phyloP scores from a whole-genome alignment of 2,888 invertebrate species.

The Drosophila monieri region DNA sequence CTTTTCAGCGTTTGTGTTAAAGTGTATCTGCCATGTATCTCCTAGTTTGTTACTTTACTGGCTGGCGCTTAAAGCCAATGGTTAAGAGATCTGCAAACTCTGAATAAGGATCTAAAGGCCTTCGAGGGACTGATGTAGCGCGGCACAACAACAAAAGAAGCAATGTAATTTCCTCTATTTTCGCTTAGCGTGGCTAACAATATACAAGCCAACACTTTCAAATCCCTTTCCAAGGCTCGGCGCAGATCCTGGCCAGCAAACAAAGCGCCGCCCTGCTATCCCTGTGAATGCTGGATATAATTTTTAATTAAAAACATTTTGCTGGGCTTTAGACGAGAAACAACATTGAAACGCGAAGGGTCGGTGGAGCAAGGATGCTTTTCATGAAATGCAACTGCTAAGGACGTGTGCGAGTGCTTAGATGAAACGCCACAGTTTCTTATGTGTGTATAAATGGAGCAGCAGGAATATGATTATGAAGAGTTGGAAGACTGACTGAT shows the following conservation, averaged over 20 bases:
- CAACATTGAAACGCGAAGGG: neutral
- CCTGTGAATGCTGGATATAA: slow-evolving; percentile 63
- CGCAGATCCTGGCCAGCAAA: neutral
- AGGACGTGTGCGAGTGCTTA: slow-evolving; percentile 58
- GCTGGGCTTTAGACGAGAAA: slow-evolving; percentile 3
- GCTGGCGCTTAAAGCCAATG: no score
- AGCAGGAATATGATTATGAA: slow-evolving; percentile 6
- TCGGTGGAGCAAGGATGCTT: slow-evolving; percentile 1
- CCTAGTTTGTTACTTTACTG: no score
- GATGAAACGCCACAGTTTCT: slow-evolving; percentile 45
- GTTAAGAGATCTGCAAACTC: no score
- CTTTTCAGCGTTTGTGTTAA: neutral
- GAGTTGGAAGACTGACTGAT: neutral
- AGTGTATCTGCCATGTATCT: no score
- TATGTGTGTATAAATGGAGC: slow-evolving; percentile 4
- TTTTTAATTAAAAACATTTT: slow-evolving; percentile 75
- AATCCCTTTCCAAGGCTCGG: neutral
- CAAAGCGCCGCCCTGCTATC: slow-evolving; percentile 41
- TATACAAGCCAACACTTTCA: slow-evolving; percentile 2
- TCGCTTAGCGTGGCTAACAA: neutral
- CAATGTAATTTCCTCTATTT: neutral
- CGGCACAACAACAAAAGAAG: neutral
- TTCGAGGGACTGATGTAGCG: no score
- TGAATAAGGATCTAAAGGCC: no score
- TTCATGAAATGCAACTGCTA: slow-evolving; percentile 21